These are phyloP conservation scores for Neoascia interrupta DNA, from an alignment of 2,888 invertebrate species.

Conservation along the genomic window DNA sequence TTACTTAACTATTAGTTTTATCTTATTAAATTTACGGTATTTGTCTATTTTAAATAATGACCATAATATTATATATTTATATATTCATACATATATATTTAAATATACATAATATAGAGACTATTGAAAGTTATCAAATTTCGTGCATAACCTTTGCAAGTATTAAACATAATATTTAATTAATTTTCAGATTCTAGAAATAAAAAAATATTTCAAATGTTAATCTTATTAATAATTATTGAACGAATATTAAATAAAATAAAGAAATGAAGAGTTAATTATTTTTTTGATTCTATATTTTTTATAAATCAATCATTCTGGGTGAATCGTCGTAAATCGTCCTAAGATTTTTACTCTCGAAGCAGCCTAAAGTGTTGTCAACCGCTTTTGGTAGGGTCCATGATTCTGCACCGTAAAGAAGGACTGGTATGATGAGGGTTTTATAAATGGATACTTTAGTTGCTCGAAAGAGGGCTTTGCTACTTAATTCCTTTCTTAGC, in stretches of 20 bases:
- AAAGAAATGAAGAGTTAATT: background rate
- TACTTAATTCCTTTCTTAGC: too few species aligned
- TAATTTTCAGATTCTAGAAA: constrained; percentile 36
- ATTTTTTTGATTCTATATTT: too few species aligned
- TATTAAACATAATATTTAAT: constrained; percentile 50
- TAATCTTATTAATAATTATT: constrained; percentile 47
- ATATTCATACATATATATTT: too few species aligned
- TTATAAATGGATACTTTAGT: too few species aligned
- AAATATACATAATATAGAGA: constrained; percentile 38
- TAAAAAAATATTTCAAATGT: constrained; percentile 44
- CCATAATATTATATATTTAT: constrained; percentile 59
- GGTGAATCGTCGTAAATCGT: too few species aligned
- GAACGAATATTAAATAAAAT: constrained; percentile 39
- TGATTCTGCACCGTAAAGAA: too few species aligned
- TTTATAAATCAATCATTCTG: too few species aligned
- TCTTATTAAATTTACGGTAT: constrained; percentile 48
- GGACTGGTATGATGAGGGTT: too few species aligned
- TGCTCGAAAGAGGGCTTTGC: too few species aligned
- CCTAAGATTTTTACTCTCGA: too few species aligned
- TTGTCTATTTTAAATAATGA: constrained; percentile 48
- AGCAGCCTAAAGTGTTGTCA: too few species aligned
- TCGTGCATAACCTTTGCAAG: constrained; percentile 50
- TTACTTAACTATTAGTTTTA: constrained; percentile 49
- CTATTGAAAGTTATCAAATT: constrained; percentile 51
- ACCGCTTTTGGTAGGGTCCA: too few species aligned